These are phyloP conservation scores for Diaprepes abbreviatus DNA, from an alignment of 2,888 invertebrate genomes.

Conservation along the genomic window DNA sequence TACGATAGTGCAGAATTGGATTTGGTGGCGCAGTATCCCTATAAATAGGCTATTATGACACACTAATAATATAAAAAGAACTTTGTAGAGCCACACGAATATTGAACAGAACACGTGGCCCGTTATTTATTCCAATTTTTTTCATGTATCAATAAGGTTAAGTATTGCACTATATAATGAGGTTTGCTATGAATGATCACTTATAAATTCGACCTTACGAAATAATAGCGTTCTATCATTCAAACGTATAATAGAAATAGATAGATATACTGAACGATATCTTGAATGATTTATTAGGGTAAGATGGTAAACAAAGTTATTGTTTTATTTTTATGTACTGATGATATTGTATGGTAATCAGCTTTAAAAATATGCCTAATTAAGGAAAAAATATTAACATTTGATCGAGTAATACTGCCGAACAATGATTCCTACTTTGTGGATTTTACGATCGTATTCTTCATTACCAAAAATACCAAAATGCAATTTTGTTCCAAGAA, in stretches of 20 bases:
- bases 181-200: too few relatives aligned
- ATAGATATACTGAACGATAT: background rate
- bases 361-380: background rate
- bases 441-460: conserved; percentile 3
- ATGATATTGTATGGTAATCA: background rate
- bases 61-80: too few relatives aligned
- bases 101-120: too few relatives aligned
- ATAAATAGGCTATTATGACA: too few relatives aligned
- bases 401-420: background rate
- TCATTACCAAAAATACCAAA: conserved; percentile 48
- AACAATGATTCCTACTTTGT: background rate
- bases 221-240: too few relatives aligned
- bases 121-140: too few relatives aligned
- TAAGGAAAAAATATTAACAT: background rate
- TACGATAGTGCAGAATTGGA: too few relatives aligned
- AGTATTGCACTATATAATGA: too few relatives aligned
- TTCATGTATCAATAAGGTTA: too few relatives aligned
- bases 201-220: too few relatives aligned
- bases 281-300: background rate
- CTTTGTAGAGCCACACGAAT: too few relatives aligned
- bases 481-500: conserved; percentile 62
- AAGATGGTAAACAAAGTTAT: background rate
- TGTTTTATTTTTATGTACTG: conserved; percentile 1
- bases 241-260: background rate
- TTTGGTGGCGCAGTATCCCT: too few relatives aligned